These are phyloP conservation scores for Agrotis exclamationis DNA, from an alignment of 2,888 invertebrate species.

Conservation along the genomic window DNA sequence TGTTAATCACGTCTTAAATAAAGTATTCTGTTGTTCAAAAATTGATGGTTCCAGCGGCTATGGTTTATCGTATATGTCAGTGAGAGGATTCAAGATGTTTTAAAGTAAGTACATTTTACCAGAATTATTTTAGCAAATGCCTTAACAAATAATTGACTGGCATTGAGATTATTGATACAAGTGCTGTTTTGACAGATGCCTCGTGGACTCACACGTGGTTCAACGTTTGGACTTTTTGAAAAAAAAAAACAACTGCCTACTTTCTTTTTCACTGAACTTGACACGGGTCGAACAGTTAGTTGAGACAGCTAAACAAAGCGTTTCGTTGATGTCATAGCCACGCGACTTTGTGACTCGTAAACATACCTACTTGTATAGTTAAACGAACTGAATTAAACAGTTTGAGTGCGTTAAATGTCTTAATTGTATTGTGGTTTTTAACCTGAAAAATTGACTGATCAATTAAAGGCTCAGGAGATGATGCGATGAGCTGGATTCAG, in stretches of 20 bases:
- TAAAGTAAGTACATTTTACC: no score
- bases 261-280: conserved; percentile 87
- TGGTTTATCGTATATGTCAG: no score
- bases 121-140: background rate
- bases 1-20: no score
- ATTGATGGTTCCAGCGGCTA: no score
- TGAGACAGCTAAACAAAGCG: conserved; percentile 65
- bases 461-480: no score
- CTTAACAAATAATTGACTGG: conserved; percentile 51
- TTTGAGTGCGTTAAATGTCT: conserved; percentile 38
- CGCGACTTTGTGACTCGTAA: conserved; percentile 67
- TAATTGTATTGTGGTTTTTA: background rate
- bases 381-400: conserved; percentile 45
- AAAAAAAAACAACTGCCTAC: conserved; percentile 67
- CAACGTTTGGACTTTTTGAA: conserved; percentile 26
- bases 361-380: conserved; percentile 43
- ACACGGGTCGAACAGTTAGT: conserved; percentile 76
- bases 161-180: conserved; percentile 75
- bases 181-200: conserved; percentile 64
- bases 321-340: conserved; percentile 73
- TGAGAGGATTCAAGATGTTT: no score
- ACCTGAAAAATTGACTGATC: background rate
- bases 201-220: conserved; percentile 49
- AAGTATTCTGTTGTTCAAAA: no score
- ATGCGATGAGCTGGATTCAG: no score